Percentiles rank a stretch among this genome's conserved stretches.
Evolutionary conservation across 2,888 invertebrate species (phyloP).

Genomic region (Agapostemon virescens): DNA sequence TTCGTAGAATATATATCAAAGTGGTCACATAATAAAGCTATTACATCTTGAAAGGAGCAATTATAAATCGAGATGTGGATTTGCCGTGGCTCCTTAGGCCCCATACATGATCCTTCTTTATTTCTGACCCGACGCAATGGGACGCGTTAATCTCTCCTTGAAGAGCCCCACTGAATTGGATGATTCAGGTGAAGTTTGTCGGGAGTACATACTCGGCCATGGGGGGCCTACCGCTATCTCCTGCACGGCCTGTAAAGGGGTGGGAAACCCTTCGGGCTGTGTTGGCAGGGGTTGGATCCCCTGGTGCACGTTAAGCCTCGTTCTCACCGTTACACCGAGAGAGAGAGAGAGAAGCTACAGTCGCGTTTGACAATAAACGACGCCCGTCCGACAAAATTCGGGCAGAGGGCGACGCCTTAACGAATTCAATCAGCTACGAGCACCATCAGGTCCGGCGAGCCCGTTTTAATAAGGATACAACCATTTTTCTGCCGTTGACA

Average conservation of each 20-base stretch:
- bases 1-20: not conserved
- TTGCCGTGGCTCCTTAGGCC: slow-evolving; percentile 44
- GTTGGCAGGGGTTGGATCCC: slow-evolving; percentile 66
- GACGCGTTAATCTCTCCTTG: slow-evolving; percentile 65
- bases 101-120: slow-evolving; percentile 51
- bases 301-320: slow-evolving; percentile 64
- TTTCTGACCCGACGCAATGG: slow-evolving; percentile 56
- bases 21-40: not conserved
- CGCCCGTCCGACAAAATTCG: slow-evolving; percentile 48
- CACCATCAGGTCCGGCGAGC: slow-evolving; percentile 15
- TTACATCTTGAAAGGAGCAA: slow-evolving; percentile 54
- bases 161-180: slow-evolving; percentile 67
- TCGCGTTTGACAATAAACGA: slow-evolving; percentile 56
- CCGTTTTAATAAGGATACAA: slow-evolving; percentile 39
- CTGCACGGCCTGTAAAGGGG: slow-evolving; percentile 64
- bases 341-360: not conserved
- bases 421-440: slow-evolving; percentile 60
- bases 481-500: slow-evolving; percentile 42
- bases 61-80: slow-evolving; percentile 59
- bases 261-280: slow-evolving; percentile 68
- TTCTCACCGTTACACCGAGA: slow-evolving; percentile 52
- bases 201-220: slow-evolving; percentile 54
- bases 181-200: slow-evolving; percentile 69
- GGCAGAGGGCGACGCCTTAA: slow-evolving; percentile 42
- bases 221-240: slow-evolving; percentile 56